Evolutionary conservation across 1,140 invertebrate genomes (phyloP).

Genomic region (Pseudachorutes palmiensis): DNA sequence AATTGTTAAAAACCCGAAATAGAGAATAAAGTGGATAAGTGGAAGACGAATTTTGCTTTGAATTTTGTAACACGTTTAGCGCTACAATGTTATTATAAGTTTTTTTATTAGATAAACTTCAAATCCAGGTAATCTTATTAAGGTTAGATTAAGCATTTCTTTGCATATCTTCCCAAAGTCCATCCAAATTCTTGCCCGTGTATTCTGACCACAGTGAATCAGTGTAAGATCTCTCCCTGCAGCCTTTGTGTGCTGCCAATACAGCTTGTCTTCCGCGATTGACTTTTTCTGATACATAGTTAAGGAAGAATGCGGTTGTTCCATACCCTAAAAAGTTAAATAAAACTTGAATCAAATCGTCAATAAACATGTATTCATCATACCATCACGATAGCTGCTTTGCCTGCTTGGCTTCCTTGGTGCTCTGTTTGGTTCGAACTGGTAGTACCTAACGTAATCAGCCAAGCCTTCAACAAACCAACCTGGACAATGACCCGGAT

Average conservation of each 20-base stretch:
- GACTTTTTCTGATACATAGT: conserved; percentile 18
- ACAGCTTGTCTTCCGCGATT: conserved; percentile 10
- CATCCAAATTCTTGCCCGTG: conserved; percentile 27
- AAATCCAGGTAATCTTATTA: too few species aligned
- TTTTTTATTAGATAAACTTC: too few species aligned
- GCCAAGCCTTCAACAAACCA: conserved; percentile 33
- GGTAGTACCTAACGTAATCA: conserved; percentile 33
- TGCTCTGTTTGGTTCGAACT: conserved; percentile 29
- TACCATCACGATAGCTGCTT: conserved; percentile 25
- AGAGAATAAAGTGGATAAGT: too few species aligned
- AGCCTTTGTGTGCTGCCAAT: conserved; percentile 29
- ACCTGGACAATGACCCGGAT: conserved; percentile 15
- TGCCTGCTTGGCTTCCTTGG: conserved; percentile 20
- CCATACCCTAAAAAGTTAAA: conserved; percentile 20
- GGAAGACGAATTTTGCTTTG: too few species aligned
- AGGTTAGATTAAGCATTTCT: too few species aligned
- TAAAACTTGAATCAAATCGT: neutral
- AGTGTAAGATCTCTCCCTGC: conserved; percentile 26
- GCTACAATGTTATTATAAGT: too few species aligned
- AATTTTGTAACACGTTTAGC: too few species aligned
- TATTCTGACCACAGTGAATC: conserved; percentile 25
- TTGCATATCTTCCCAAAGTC: conserved; percentile 31
- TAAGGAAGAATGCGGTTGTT: conserved; percentile 29
- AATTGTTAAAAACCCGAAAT: too few species aligned
- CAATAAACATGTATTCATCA: neutral